Conservation (phyloP, 2,888 invertebrate genomes). For the Brenthis hecate region DNA sequence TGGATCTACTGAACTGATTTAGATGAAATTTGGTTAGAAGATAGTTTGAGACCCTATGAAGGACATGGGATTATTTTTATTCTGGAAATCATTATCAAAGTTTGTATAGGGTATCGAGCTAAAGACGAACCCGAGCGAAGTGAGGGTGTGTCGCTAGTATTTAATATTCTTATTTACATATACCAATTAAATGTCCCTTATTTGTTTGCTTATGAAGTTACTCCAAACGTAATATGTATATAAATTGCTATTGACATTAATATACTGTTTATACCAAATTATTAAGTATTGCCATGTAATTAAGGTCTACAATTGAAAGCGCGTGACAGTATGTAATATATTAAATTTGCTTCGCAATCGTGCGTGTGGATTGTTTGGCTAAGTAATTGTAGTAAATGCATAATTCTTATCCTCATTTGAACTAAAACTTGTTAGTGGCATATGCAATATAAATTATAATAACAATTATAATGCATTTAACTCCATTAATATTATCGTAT, state of each 20-base stretch:
- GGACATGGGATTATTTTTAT: too few species aligned
- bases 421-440: conserved; percentile 45
- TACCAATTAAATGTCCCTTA: conserved; percentile 11
- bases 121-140: too few species aligned
- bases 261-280: conserved; percentile 3
- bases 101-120: too few species aligned
- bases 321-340: conserved; percentile 7
- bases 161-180: conserved; percentile 2
- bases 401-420: conserved; percentile 47
- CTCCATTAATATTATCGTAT: neutral
- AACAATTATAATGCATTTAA: neutral
- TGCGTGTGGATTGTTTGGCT: conserved; percentile 45
- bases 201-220: conserved; percentile 10
- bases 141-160: neutral
- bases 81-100: too few species aligned
- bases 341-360: conserved; percentile 13
- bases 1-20: too few species aligned
- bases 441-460: conserved; percentile 13
- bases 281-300: neutral
- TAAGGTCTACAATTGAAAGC: conserved; percentile 15
- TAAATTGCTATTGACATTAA: conserved; percentile 13
- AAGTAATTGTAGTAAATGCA: conserved; percentile 53
- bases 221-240: conserved; percentile 10
- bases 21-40: too few species aligned
- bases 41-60: too few species aligned